Percentiles rank a stretch among this genome's conserved stretches.
Evolutionary conservation across 1,140 invertebrate species (phyloP).

Genomic region (Pseudomyrmex gracilis): DNA sequence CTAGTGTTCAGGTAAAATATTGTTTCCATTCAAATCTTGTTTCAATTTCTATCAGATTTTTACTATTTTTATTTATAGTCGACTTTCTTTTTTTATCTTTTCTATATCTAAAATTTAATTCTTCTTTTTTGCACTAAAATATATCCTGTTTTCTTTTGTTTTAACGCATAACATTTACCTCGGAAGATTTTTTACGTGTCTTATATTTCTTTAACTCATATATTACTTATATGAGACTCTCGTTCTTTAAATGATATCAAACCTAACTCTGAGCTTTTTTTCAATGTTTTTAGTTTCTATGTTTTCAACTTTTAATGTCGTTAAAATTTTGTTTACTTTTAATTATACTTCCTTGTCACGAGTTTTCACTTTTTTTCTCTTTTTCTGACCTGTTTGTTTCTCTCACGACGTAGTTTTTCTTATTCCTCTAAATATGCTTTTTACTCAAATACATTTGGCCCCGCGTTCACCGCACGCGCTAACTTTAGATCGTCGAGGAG

Average conservation of each 20-base stretch:
- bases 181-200: neutral
- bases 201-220: slow-evolving; percentile 2
- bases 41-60: neutral
- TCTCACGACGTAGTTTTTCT: slow-evolving; percentile 13
- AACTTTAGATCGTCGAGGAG: slow-evolving; percentile 73
- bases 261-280: neutral
- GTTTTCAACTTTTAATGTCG: neutral
- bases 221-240: neutral
- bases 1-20: slow-evolving; percentile 12
- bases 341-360: slow-evolving; percentile 5
- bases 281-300: neutral
- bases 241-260: neutral
- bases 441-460: slow-evolving; percentile 56
- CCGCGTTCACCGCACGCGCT: slow-evolving; percentile 47
- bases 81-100: neutral
- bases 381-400: neutral
- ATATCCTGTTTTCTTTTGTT: slow-evolving; percentile 15
- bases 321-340: slow-evolving; percentile 1
- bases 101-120: slow-evolving; percentile 4
- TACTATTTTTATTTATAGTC: neutral
- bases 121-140: neutral
- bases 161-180: neutral
- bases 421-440: slow-evolving; percentile 12
- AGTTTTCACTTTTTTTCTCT: neutral
- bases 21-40: neutral